Evolutionary conservation across 1,140 invertebrate species (phyloP), one percentile per base, ranked within the genome.

Genomic region (Drosophila pectinifera): DNA sequence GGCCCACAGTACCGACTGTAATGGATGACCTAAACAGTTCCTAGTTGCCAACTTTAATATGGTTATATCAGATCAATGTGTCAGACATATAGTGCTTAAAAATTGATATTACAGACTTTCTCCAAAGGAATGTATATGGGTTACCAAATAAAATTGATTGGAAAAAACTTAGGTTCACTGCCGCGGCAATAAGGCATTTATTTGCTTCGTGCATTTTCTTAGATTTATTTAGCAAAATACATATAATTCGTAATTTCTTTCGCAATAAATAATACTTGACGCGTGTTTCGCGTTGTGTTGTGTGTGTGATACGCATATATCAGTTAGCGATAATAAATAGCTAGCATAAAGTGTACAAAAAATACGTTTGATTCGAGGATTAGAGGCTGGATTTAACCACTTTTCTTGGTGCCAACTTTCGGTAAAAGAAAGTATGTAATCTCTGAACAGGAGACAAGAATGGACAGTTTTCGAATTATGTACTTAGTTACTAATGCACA

Each of bases 181-280:
- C 22, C 36, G 14, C 14, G 3, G 5, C 36, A 68, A 41, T 36
- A 61, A 46, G 28, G 5, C 18, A 14, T 22, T 1, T 6, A 26
- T 34, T 70, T 65, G 69, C 69, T 70, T 58, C 46, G 82, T 86
- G 82, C 83, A 75, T 55, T 63, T 57, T 73, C 58, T 58, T 67
- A 73, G 76, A 42, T 58, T 57, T 77, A 70, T 78, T 83, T 78
- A 74, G 62, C 63, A 65, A 58, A 64, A 43, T 63, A 28, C 45
- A 77, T 74, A 69, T 80, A 43, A 54, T 84, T 69, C 18, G 26
- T 59, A 70, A 31, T 78, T 46, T 67, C 68, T 80, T 70, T 79
- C 70, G 62, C 67, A 72, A 86, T 88, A 86, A 86, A 86, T 86
- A 86, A 86, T 86, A 86, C 82, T 86, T 86, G 79, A 62, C 69